Percentiles rank a stretch among this genome's conserved stretches.
Conservation (phyloP, 35 echinoderm and acorn worm genomes). For the Amphiura filiformis region DNA sequence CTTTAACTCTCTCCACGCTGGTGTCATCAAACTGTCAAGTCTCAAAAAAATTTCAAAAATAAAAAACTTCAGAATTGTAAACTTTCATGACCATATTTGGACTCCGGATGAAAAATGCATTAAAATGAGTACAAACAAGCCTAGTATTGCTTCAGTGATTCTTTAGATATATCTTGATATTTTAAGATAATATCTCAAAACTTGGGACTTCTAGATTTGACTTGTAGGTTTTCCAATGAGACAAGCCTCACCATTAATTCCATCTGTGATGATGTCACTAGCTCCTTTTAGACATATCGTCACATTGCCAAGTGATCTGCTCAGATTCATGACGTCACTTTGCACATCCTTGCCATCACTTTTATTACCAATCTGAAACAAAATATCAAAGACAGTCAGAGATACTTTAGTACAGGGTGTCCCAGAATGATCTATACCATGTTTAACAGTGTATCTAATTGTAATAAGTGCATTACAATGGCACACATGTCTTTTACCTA, state of each 20-base stretch:
- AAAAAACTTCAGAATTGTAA: neutral
- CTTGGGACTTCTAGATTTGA: neutral
- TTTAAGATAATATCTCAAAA: too few species aligned
- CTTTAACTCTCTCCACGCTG: too few species aligned
- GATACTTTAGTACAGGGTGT: too few species aligned
- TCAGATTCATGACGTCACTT: slow-evolving; percentile 43
- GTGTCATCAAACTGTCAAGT: neutral
- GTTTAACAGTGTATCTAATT: too few species aligned
- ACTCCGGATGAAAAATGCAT: too few species aligned
- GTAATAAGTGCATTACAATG: too few species aligned
- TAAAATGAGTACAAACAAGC: too few species aligned
- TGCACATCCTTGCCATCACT: slow-evolving; percentile 18
- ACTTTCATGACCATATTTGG: too few species aligned
- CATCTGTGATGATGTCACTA: slow-evolving; percentile 93
- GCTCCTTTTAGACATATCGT: slow-evolving; percentile 84
- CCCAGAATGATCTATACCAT: too few species aligned
- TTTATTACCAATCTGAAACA: slow-evolving; percentile 57
- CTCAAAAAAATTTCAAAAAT: neutral
- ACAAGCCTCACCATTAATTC: slow-evolving; percentile 88
- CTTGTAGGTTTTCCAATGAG: neutral
- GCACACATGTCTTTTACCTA: too few species aligned
- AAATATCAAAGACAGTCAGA: slow-evolving; percentile 20
- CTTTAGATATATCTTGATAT: too few species aligned
- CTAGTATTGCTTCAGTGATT: too few species aligned
- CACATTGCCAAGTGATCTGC: slow-evolving; percentile 79